Percentiles rank a stretch among this genome's conserved stretches.
These are phyloP conservation scores for Cossypha polioptera DNA, from an alignment of 2,797 vertebrate genomes.

Conservation along the genomic window DNA sequence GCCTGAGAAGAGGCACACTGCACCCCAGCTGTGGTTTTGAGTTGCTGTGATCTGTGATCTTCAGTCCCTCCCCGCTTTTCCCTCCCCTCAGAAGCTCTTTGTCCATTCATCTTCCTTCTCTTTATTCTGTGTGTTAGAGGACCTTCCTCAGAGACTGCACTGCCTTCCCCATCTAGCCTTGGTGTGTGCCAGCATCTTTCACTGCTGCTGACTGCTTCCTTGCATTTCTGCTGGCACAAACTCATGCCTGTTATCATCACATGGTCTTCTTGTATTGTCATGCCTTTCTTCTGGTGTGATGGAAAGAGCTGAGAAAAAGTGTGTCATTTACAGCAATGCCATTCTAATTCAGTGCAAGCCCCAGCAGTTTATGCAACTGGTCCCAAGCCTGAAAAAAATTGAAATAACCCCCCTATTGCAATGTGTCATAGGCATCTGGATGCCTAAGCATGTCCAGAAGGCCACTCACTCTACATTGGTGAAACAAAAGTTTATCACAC, in stretches of 20 bases:
- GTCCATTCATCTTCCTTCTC: neutral
- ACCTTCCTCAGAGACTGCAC: neutral
- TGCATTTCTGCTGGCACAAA: neutral
- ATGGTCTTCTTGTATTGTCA: neutral
- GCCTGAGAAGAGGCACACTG: neutral
- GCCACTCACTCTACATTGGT: fast-evolving
- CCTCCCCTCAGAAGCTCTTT: neutral
- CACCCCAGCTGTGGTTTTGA: neutral
- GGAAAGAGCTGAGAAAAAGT: neutral
- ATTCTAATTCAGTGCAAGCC: neutral
- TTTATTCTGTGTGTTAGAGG: neutral
- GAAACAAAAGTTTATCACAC: neutral
- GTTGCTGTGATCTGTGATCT: neutral
- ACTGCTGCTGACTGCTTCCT: neutral
- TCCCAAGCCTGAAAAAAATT: neutral
- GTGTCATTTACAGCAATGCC: neutral
- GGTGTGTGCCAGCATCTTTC: neutral
- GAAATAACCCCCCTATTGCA: neutral
- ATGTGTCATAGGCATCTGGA: neutral
- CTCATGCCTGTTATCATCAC: neutral
- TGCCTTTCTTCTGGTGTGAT: neutral
- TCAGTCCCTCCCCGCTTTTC: neutral
- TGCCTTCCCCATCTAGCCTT: neutral
- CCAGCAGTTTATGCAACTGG: neutral
- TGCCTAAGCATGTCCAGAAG: neutral